Conservation (phyloP, 2,113 vertebrate genomes). For the Ariopsis seemanni region DNA sequence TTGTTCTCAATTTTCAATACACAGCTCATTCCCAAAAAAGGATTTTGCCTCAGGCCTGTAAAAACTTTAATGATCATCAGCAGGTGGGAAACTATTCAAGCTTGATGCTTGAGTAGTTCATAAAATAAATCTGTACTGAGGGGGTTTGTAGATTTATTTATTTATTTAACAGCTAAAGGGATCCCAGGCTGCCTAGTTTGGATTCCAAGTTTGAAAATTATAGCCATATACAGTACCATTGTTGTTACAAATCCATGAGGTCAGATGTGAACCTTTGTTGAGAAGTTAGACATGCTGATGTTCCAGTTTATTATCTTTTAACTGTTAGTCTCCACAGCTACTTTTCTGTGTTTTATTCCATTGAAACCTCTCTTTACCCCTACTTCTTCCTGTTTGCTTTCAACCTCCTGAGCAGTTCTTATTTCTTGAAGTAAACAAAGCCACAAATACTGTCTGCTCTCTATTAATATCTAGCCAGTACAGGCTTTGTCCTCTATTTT, state of each 20-base stretch:
- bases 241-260: too few relatives aligned
- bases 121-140: too few relatives aligned
- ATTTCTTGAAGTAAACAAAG: slow-evolving; percentile 1
- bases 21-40: neutral
- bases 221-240: too few relatives aligned
- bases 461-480: neutral
- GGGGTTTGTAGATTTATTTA: too few relatives aligned
- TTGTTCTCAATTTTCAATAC: neutral
- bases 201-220: too few relatives aligned
- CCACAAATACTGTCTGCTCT: neutral
- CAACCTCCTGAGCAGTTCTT: neutral
- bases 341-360: neutral
- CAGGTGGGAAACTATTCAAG: neutral
- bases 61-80: neutral
- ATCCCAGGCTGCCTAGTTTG: too few relatives aligned
- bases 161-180: too few relatives aligned
- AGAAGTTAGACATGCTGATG: too few relatives aligned
- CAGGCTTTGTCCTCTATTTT: slow-evolving; percentile 4
- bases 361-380: neutral
- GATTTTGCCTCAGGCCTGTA: neutral
- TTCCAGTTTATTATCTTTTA: too few relatives aligned
- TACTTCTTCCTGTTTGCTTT: neutral
- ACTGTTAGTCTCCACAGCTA: too few relatives aligned
- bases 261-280: too few relatives aligned
- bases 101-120: too few relatives aligned